Conservation (phyloP, 2,888 invertebrate genomes). For the Philhelius pedissequus region DNA sequence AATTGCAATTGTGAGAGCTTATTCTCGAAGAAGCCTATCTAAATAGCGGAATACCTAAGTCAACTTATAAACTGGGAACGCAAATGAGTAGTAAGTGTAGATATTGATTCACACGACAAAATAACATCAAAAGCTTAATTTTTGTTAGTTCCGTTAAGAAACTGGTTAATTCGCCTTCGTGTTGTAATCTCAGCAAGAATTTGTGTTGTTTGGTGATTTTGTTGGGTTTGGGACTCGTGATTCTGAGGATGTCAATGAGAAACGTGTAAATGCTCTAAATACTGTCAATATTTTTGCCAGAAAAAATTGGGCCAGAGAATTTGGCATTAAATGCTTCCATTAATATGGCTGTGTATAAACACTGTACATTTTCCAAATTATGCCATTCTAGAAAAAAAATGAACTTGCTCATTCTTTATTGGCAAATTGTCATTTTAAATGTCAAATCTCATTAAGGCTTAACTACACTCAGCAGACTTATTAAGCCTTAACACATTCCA, state of each 20-base stretch:
- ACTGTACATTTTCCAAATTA: too few species aligned
- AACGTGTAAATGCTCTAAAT: too few species aligned
- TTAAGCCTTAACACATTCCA: too few species aligned
- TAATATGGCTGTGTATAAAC: too few species aligned
- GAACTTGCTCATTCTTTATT: too few species aligned
- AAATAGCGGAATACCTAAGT: slow-evolving; percentile 15
- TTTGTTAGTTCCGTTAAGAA: neutral
- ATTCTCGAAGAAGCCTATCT: slow-evolving; percentile 20
- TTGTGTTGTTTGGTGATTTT: neutral
- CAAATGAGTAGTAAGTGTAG: slow-evolving; percentile 34
- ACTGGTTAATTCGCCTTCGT: neutral
- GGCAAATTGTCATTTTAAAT: too few species aligned
- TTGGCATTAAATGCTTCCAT: too few species aligned
- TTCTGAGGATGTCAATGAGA: neutral
- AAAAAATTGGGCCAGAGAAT: too few species aligned
- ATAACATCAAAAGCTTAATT: neutral
- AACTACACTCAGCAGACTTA: too few species aligned
- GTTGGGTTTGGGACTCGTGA: neutral
- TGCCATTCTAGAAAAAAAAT: too few species aligned
- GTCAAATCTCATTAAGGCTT: too few species aligned
- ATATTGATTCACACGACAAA: slow-evolving; percentile 11
- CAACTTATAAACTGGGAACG: slow-evolving; percentile 43
- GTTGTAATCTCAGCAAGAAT: neutral
- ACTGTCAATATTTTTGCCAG: too few species aligned
- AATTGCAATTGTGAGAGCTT: slow-evolving; percentile 22